Conservation (phyloP, 2,113 vertebrate species). For the Glareola pratincola region DNA sequence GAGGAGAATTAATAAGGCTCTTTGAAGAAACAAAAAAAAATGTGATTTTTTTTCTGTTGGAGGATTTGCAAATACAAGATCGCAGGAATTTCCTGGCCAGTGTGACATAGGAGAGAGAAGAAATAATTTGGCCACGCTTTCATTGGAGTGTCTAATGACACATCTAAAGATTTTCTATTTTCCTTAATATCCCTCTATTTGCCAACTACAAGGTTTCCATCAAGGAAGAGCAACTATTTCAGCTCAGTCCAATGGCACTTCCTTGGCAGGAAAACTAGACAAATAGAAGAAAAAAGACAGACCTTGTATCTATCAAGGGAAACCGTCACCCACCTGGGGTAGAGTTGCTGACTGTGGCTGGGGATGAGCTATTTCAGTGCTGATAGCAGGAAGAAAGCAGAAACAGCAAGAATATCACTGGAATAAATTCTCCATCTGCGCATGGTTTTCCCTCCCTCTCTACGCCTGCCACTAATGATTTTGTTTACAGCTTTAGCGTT, state of each 20-base stretch:
- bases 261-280: conserved; percentile 40
- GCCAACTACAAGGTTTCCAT: conserved; percentile 29
- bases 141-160: neutral
- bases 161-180: conserved; percentile 34
- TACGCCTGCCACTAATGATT: neutral
- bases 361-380: conserved; percentile 39
- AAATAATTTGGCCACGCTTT: neutral
- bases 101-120: neutral
- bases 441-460: neutral
- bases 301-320: conserved; percentile 19
- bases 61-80: neutral
- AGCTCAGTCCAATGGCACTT: conserved; percentile 8
- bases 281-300: conserved; percentile 18
- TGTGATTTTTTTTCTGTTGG: neutral
- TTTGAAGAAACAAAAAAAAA: neutral
- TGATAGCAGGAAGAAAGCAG: conserved; percentile 18
- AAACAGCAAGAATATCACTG: neutral
- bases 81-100: neutral
- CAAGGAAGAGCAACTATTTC: conserved; percentile 12
- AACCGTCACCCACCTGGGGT: conserved; percentile 2
- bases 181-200: conserved; percentile 14
- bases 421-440: neutral
- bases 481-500: conserved; percentile 12
- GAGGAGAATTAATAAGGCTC: neutral
- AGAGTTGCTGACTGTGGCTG: conserved; percentile 44